Evolutionary conservation across 2,888 invertebrate genomes (phyloP), one percentile per base, ranked within the genome.

Genomic region (Nudaria mundana): DNA sequence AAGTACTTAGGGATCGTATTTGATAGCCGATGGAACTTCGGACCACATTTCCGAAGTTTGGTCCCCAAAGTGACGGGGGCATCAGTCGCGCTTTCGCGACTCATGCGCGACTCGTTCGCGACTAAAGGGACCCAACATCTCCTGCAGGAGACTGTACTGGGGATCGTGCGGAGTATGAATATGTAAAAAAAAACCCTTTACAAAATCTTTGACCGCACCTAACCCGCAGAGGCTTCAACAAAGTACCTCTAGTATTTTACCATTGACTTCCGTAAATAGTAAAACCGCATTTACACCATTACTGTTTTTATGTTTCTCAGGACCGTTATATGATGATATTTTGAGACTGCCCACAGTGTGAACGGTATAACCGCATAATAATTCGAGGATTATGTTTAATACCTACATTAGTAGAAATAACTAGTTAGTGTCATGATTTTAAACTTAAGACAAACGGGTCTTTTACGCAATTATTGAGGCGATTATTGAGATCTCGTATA

Each of bases 261-360:
- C 65, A 66, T 63, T 68, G 62, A 71, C 80, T 86, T 86, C 86
- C 84, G 85, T 84, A 84, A 87, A 85, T 84, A 86, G 71, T 77
- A 70, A 79, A 82, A 85, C 87, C 86, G 74, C 85, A 74, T 75
- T 76, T 71, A 74, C 63, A 74, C 75, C 76, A 77, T 78, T 82
- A 74, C 78, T 74, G 74, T 68, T 81, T 81, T 80, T 81, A 57
- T 71, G 52, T 72, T 67, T 65, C 60, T 56, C 49, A 57, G 46
- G 48, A 52, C 74, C 76, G 80, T 76, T 78, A 76, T 50, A 55
- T 62, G 57, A 58, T 56, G 61, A 69, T 72, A 76, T 72, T 71
- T 66, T 57, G 51, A 69, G 53, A 43, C 32, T 16, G 32, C 55
- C 49, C 44, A 45, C 55, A 46, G 50, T 55, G 56, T 50, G 58